Base-by-base conservation (phyloP, 2,888 invertebrate genomes). In the Eupithecia subfuscata region DNA sequence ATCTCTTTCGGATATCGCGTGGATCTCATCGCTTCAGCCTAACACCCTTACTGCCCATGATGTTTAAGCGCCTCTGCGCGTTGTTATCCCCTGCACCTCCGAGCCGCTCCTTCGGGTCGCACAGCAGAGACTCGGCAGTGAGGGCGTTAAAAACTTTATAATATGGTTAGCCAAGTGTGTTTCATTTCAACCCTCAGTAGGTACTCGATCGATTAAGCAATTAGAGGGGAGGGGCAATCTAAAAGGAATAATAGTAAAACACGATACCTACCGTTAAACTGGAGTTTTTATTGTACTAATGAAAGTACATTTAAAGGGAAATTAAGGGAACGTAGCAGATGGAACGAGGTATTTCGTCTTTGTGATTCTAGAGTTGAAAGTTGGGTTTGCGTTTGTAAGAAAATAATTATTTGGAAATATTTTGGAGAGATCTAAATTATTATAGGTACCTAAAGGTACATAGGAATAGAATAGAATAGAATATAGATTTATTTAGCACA, bases 151-250 rank as follows among this genome's bases (percentile, higher is more conserved):
- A 34, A 34, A 40, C 40, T 40, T 9, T 40, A 40, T 40, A 40
- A 9, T 43, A 8, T 14, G 12, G 43, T 14, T 0, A 22, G 22
- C 14, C 12, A 25, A 60, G n/a, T 25, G 60, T 60, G 6, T 25
- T 60, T 60, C 4, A 12, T 60, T 60, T 60, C 25, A 40, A n/a
- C 68, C 68, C 43, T 68, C 22, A 25, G 25, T 30, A 30, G 30
- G 30, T 40, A 45, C n/a, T 12, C 52, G n/a, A 70, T 34, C 70
- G 68, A 68, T 68, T 68, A 68, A 68, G 68, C 43, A 68, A 68
- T 68, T 75, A 72, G 75, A 40, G 40, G 40, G 48, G 25, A 69
- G 22, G 71, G 71, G 40, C 56, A 40, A 72, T 40, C 11, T 70
- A 70, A 63, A 60, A 70, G 60, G 22, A 40, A 43, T 40, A 45